Percentiles rank a stretch among this genome's conserved stretches.
Conservation (phyloP, 2,113 vertebrate genomes). For the Hyla sarda region DNA sequence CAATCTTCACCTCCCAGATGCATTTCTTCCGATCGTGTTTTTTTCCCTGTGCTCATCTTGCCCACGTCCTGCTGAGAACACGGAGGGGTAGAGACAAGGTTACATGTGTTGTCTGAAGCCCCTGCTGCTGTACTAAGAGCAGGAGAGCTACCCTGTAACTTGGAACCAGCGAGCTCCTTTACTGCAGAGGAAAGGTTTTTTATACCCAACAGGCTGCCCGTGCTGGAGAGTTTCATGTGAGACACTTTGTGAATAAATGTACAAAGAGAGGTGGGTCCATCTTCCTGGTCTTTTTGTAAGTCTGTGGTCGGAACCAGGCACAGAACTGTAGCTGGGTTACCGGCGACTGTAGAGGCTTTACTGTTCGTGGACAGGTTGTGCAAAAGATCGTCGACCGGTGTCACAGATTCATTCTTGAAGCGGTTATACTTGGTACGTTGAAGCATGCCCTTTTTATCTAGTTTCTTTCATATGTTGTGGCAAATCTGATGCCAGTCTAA, state of each 20-base stretch:
- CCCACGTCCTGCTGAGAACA: slow-evolving; percentile 83
- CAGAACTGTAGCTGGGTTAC: slow-evolving; percentile 80
- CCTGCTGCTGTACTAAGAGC: slow-evolving; percentile 77
- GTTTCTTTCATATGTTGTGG: slow-evolving; percentile 85
- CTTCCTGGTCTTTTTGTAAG: slow-evolving; percentile 83
- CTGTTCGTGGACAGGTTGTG: slow-evolving; percentile 95
- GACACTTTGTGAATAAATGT: slow-evolving; percentile 98
- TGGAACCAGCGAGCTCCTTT: slow-evolving; percentile 94
- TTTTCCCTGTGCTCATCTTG: slow-evolving; percentile 83
- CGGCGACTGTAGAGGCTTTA: slow-evolving; percentile 88
- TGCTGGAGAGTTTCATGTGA: slow-evolving; percentile 94
- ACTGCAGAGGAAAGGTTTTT: slow-evolving; percentile 94
- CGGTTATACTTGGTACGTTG: slow-evolving; percentile 99
- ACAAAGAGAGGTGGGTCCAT: slow-evolving; percentile 93
- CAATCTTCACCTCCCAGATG: slow-evolving; percentile 81
- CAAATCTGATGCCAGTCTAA: slow-evolving; percentile 84
- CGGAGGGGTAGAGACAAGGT: slow-evolving; percentile 77
- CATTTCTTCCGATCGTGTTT: slow-evolving; percentile 79
- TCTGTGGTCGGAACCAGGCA: slow-evolving; percentile 83
- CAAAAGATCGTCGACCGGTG: slow-evolving; percentile 96
- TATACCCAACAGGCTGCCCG: slow-evolving; percentile 88
- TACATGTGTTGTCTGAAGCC: slow-evolving; percentile 82
- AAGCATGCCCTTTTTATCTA: slow-evolving; percentile 98
- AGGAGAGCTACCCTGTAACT: slow-evolving; percentile 88
- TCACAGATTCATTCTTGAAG: slow-evolving; percentile 99